Percentiles rank a stretch among this genome's conserved stretches.
Evolutionary conservation across 2,888 invertebrate species (phyloP).

Genomic region (Bellardia pandia): DNA sequence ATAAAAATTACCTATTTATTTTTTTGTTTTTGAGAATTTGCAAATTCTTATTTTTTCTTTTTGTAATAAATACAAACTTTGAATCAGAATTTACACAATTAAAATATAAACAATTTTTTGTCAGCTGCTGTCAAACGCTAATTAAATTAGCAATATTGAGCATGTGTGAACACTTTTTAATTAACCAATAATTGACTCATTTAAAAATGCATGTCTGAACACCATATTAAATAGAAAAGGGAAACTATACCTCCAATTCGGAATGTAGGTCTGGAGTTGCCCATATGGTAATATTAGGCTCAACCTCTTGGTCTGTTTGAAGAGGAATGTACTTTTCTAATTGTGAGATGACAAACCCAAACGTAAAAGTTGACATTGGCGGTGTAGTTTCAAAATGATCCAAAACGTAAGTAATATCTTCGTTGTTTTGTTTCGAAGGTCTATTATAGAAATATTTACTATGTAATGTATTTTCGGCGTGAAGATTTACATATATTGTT

Average conservation of each 20-base stretch:
- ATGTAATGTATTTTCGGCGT: not conserved
- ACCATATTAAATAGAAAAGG: no score
- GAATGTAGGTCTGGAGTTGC: conserved; percentile 84
- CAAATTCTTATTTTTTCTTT: no score
- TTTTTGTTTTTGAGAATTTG: no score
- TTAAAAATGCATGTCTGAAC: no score
- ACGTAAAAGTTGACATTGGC: conserved; percentile 90
- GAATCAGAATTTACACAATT: no score
- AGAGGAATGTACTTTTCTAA: conserved; percentile 82
- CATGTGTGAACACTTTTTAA: no score
- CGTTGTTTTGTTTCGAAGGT: conserved; percentile 4
- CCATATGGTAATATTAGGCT: conserved; percentile 84
- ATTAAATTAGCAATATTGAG: no score
- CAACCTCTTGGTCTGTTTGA: not conserved
- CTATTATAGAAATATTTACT: conserved; percentile 6
- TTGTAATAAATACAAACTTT: no score
- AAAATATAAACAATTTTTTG: no score
- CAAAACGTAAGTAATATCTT: conserved; percentile 85
- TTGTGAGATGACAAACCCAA: conserved; percentile 90
- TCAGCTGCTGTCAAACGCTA: no score
- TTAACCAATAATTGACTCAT: no score
- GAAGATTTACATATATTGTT: not conserved
- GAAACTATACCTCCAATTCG: conserved; percentile 79
- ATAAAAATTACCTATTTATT: no score
- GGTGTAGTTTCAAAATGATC: conserved; percentile 90